Evolutionary conservation across 2,797 vertebrate genomes (phyloP).

Genomic region (Muraenolepis orangiensis): DNA sequence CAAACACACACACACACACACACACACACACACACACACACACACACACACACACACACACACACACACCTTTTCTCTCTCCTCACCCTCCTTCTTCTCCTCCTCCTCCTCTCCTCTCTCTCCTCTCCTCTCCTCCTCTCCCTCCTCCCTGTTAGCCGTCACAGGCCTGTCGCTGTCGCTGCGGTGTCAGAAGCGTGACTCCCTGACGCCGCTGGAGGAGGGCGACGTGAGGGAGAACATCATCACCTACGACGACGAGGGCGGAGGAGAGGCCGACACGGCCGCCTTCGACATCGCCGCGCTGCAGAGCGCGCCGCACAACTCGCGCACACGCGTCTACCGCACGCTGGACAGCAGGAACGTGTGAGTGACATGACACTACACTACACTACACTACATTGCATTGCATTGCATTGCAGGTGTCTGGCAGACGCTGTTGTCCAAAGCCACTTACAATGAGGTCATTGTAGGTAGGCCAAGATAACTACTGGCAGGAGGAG

Average conservation of each 20-base stretch:
- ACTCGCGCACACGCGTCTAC: slow-evolving; percentile 68
- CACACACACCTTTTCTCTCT: too few relatives aligned
- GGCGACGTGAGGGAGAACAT: slow-evolving; percentile 90
- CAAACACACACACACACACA: too few relatives aligned
- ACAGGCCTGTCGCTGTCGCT: slow-evolving; percentile 83
- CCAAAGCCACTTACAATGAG: too few relatives aligned
- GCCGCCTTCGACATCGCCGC: slow-evolving; percentile 90
- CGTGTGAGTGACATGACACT: slow-evolving; percentile 66
- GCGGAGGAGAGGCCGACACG: slow-evolving; percentile 87
- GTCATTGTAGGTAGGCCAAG: too few relatives aligned
- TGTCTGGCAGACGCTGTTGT: too few relatives aligned
- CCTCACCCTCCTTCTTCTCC: background rate
- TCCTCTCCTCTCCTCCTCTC: slow-evolving; percentile 4
- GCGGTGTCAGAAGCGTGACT: slow-evolving; percentile 85
- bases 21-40: background rate
- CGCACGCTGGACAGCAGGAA: slow-evolving; percentile 79
- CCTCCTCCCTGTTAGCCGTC: slow-evolving; percentile 62
- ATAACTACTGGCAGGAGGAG: too few relatives aligned
- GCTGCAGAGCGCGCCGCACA: slow-evolving; percentile 82
- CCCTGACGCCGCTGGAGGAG: slow-evolving; percentile 84
- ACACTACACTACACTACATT: background rate
- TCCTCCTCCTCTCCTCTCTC: background rate
- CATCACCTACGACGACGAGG: too few relatives aligned
- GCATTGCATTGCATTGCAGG: too few relatives aligned
- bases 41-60: too few relatives aligned